Conservation (phyloP, 2,113 vertebrate species). For the Galbula dea region DNA sequence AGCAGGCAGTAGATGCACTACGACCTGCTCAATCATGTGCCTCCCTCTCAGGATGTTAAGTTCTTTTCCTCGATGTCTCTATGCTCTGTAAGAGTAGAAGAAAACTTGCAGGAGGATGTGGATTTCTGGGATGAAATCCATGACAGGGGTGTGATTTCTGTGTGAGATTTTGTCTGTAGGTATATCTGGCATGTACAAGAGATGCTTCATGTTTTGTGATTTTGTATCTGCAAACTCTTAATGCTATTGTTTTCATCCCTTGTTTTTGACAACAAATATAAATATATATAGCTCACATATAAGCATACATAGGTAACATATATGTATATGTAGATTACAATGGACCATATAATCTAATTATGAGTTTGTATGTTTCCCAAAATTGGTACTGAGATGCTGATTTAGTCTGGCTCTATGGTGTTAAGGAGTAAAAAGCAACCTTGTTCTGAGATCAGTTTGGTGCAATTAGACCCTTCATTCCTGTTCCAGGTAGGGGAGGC, state of each 20-base stretch:
- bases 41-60: background rate
- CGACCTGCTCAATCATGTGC: background rate
- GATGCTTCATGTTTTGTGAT: background rate
- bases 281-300: background rate
- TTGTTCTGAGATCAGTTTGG: background rate
- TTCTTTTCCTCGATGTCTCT: background rate
- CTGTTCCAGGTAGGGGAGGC: background rate
- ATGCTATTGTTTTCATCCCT: background rate
- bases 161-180: background rate
- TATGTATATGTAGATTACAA: background rate
- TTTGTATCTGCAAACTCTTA: background rate
- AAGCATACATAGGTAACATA: background rate
- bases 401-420: background rate
- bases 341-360: background rate
- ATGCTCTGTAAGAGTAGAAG: background rate
- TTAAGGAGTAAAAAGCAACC: background rate
- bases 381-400: background rate
- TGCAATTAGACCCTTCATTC: background rate
- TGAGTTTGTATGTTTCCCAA: background rate
- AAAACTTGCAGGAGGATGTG: too few species aligned
- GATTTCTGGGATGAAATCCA: too few species aligned
- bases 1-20: background rate
- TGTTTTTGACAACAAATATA: background rate
- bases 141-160: accelerated
- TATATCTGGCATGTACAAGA: background rate